These are phyloP conservation scores for Bombus sibiricus DNA, from an alignment of 1,140 invertebrate genomes.

Conservation along the genomic window DNA sequence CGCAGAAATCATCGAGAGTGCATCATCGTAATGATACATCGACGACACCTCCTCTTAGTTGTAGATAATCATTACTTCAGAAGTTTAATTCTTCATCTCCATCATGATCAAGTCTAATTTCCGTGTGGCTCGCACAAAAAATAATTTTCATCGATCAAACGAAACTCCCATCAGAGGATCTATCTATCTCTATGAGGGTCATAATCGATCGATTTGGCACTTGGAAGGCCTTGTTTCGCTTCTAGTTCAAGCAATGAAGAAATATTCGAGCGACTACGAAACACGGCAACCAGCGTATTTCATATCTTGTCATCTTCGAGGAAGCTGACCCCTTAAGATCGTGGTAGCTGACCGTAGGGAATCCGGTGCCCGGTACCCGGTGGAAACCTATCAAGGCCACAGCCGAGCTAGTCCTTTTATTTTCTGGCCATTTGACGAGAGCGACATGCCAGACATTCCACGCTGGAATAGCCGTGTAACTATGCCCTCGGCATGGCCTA, in stretches of 20 bases:
- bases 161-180: background rate
- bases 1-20: background rate
- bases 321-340: constrained; percentile 39
- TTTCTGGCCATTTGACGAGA: constrained; percentile 75
- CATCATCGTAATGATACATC: background rate
- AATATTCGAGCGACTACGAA: constrained; percentile 8
- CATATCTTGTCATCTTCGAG: constrained; percentile 46
- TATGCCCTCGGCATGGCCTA: constrained; percentile 65
- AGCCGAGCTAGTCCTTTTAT: constrained; percentile 73
- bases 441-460: constrained; percentile 75
- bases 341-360: constrained; percentile 42
- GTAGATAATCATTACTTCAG: background rate
- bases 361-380: constrained; percentile 33
- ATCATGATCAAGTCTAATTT: constrained; percentile 15
- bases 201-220: constrained; percentile 36
- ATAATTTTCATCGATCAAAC: constrained; percentile 23
- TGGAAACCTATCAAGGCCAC: constrained; percentile 71
- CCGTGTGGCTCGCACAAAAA: background rate
- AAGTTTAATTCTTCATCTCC: background rate
- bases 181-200: constrained; percentile 13
- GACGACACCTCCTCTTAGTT: background rate
- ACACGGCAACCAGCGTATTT: background rate
- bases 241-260: background rate
- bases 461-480: constrained; percentile 73
- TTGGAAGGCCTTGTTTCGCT: background rate